Evolutionary conservation across 1,140 invertebrate species (phyloP).

Genomic region (Cryptotermes secundus): DNA sequence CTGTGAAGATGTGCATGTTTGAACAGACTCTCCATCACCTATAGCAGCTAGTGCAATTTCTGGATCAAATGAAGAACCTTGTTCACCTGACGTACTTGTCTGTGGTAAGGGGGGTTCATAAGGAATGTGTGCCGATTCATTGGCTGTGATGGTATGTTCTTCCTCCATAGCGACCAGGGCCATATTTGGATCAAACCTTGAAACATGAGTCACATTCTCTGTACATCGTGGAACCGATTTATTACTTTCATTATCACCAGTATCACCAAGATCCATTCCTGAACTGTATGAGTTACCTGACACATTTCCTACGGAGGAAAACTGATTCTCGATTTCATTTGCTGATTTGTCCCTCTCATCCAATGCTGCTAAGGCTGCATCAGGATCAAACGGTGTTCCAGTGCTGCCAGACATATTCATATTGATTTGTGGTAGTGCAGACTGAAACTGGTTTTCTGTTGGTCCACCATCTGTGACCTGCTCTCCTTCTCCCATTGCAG

Average conservation of each 20-base stretch:
- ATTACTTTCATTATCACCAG: neutral
- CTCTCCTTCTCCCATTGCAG: slow-evolving; percentile 31
- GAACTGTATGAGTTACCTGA: neutral
- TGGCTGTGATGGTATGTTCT: neutral
- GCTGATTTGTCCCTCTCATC: slow-evolving; percentile 21
- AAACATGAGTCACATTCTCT: neutral
- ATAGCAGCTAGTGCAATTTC: slow-evolving; percentile 24
- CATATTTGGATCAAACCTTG: slow-evolving; percentile 22
- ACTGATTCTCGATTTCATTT: neutral
- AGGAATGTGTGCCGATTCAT: neutral
- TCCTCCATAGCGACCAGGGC: slow-evolving; percentile 30
- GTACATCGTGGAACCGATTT: neutral
- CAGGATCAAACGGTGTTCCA: slow-evolving; percentile 22
- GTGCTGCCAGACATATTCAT: neutral
- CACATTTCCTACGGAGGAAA: neutral
- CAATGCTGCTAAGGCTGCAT: slow-evolving; percentile 29
- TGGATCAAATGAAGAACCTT: slow-evolving; percentile 21
- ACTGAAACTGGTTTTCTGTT: neutral
- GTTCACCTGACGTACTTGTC: neutral
- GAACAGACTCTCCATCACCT: slow-evolving; percentile 1
- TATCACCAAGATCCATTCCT: neutral
- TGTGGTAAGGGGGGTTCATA: neutral
- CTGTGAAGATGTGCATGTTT: neutral
- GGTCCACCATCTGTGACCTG: neutral
- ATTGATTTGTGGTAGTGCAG: neutral